Percentiles rank a stretch among this genome's conserved stretches.
Evolutionary conservation across 2,888 invertebrate genomes (phyloP).

Genomic region (Chrysopilus asiliformis): DNA sequence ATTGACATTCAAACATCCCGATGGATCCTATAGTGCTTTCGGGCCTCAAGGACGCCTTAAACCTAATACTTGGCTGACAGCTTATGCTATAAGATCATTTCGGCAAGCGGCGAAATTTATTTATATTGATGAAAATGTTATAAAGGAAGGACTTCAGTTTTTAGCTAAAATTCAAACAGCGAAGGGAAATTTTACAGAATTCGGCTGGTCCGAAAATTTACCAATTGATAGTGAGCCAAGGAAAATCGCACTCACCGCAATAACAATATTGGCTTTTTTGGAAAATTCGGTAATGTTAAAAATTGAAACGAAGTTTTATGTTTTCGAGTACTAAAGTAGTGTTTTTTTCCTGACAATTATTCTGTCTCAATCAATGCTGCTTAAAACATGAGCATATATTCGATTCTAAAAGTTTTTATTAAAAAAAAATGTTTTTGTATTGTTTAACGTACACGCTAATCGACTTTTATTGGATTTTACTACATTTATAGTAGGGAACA

Average conservation of each 20-base stretch:
- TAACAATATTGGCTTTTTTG: slow-evolving; percentile 58
- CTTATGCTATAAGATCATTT: slow-evolving; percentile 70
- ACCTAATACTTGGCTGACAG: slow-evolving; percentile 72
- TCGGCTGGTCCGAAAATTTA: slow-evolving; percentile 49
- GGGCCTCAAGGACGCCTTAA: slow-evolving; percentile 46
- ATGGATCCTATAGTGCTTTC: slow-evolving; percentile 74
- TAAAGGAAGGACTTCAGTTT: slow-evolving; percentile 56
- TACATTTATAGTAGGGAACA: too few species aligned
- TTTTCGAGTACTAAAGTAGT: slow-evolving; percentile 21
- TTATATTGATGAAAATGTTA: slow-evolving; percentile 52
- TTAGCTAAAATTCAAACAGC: slow-evolving; percentile 51
- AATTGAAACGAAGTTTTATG: too few species aligned
- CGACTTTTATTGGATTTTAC: too few species aligned
- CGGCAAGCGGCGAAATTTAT: slow-evolving; percentile 57
- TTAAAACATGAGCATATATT: too few species aligned
- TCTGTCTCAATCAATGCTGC: too few species aligned
- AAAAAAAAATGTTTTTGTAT: too few species aligned
- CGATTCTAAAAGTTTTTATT: too few species aligned
- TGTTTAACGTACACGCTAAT: too few species aligned
- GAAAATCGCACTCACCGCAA: slow-evolving; percentile 64
- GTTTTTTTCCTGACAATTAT: too few species aligned
- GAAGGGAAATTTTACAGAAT: slow-evolving; percentile 71
- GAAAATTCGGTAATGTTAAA: slow-evolving; percentile 51
- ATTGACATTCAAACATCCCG: slow-evolving; percentile 56
- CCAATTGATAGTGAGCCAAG: slow-evolving; percentile 59